Evolutionary conservation across 2,888 invertebrate species (phyloP), one percentile per base, ranked within the genome.

Genomic region (Cancer borealis): DNA sequence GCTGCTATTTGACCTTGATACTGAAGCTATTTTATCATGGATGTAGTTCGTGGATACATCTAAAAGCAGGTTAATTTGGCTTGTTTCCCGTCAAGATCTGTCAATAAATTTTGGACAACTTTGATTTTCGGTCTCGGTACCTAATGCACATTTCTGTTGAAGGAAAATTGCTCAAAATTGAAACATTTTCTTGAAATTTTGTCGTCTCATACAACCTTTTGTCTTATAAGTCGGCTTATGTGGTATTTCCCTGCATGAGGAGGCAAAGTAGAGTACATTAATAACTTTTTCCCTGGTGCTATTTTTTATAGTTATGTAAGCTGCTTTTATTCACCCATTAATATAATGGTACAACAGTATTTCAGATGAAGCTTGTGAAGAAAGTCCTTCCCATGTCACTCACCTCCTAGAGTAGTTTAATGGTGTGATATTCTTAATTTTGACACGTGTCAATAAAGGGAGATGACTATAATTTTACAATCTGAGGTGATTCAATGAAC

Each of bases 381-480:
- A n/a, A 17, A 79, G 26, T 79, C 73, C n/a, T 21, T 66, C 4
- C n/a, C 10, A 21, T 26, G 73, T 79, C 10, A 10, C 73, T 79
- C 73, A 79, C 73, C 73, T 79, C 26, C 73, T 79, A 79, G 73
- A 79, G 26, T 79, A 79, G 49, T 26, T 17, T 8, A 89, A 47
- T 49, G 89, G n/a, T 6, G 89, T 26, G 26, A 88, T 17, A 88
- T 88, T 21, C 45, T 47, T 46, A 46, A 46, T 39, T 21, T 14
- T 88, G 45, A 46, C n/a, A 39, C 46, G 14, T 89, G 4, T 26
- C 47, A 54, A 26, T 46, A 10, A 30, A 88, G 92, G 92, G 92
- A 92, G 92, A 92, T 92, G 92, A 88, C 88, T 88, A 60, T 84
- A 92, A 88, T 49, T 92, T 92, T 88, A 21, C 46, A 30, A 92